Conservation (phyloP, 2,797 vertebrate genomes). For the Columba guinea region DNA sequence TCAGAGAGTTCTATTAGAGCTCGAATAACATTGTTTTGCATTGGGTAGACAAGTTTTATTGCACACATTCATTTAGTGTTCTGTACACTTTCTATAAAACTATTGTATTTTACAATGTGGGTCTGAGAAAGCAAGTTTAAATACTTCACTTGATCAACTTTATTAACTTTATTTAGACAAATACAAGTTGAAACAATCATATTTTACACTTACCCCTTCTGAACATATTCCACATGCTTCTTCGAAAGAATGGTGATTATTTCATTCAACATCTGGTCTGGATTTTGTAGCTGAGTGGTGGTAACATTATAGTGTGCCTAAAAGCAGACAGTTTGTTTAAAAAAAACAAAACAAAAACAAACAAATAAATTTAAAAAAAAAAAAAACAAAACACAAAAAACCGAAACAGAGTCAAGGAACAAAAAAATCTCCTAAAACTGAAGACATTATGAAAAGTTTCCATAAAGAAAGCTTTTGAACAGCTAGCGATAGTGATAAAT, state of each 20-base stretch:
- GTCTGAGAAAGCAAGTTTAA: neutral
- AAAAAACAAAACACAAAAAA: neutral
- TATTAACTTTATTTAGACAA: neutral
- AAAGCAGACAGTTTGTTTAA: neutral
- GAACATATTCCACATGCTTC: conserved; percentile 89
- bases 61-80: neutral
- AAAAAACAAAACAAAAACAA: neutral
- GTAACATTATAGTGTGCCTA: conserved; percentile 95
- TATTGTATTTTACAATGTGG: neutral
- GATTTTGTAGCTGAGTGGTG: conserved; percentile 86
- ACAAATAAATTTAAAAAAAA: too few species aligned
- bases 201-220: conserved; percentile 87
- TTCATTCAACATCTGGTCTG: conserved; percentile 89
- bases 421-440: neutral
- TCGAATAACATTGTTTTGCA: neutral
- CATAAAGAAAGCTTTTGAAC: neutral
- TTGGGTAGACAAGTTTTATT: neutral
- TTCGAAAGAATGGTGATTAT: conserved; percentile 84
- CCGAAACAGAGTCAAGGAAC: neutral
- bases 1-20: neutral
- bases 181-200: neutral
- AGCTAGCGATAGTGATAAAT: neutral
- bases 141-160: neutral
- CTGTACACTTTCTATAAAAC: neutral
- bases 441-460: neutral